Evolutionary conservation across 2,797 vertebrate species (phyloP).

Genomic region (Adelosebastes latens): DNA sequence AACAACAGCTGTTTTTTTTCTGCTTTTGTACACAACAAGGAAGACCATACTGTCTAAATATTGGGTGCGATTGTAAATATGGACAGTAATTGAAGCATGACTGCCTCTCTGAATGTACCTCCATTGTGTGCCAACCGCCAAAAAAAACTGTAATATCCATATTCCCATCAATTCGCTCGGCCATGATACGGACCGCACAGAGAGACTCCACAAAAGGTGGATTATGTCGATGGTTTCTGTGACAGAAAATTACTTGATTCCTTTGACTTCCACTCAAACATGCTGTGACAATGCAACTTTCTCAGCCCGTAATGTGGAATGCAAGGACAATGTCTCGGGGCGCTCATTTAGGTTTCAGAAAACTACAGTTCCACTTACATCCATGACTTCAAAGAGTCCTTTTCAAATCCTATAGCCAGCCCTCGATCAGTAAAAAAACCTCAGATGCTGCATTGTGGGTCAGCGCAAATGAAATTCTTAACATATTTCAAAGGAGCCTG

Average conservation of each 20-base stretch:
- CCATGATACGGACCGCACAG: conserved; percentile 26
- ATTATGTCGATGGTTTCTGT: conserved; percentile 49
- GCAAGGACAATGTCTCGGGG: conserved; percentile 47
- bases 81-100: conserved; percentile 27
- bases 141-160: conserved; percentile 34
- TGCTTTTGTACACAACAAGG: conserved; percentile 3
- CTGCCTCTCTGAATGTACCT: conserved; percentile 13
- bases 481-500: conserved; percentile 66
- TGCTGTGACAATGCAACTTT: conserved; percentile 49
- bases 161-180: conserved; percentile 28
- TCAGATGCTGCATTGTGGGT: conserved; percentile 75
- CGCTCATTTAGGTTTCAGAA: conserved; percentile 63
- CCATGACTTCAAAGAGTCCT: conserved; percentile 72
- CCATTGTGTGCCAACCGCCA: conserved; percentile 5
- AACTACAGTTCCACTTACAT: conserved; percentile 57
- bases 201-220: conserved; percentile 43
- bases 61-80: conserved; percentile 34
- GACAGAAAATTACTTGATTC: conserved; percentile 42
- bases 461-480: conserved; percentile 68
- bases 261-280: conserved; percentile 46
- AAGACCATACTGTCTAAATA: conserved; percentile 31
- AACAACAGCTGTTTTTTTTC: conserved; percentile 30
- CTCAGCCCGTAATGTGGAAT: conserved; percentile 21
- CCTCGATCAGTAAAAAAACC: conserved; percentile 32
- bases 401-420: conserved; percentile 57